Base-by-base conservation (phyloP, 2,888 invertebrate species). In the Tetragnatha montana region DNA sequence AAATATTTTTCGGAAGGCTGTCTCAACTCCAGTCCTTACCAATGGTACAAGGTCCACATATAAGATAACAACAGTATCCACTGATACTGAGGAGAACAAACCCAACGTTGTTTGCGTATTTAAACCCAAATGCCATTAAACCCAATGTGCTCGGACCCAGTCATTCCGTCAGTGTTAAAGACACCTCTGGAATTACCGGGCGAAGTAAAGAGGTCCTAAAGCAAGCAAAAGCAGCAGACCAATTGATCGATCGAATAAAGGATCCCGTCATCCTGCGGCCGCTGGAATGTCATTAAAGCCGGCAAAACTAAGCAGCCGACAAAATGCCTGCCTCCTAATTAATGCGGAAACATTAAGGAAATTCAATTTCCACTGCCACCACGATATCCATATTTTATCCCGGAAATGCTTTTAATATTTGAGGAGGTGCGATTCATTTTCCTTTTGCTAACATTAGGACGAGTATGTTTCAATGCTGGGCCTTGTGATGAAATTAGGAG, bases 321-420 rank as follows among this genome's bases (percentile, higher is more conserved):
- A 88, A 88, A 88, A 88, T 83, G 79, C 73, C 81, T 60, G 83
- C 71, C 87, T 76, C 83, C 80, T 88, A 88, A 84, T 88, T 88
- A 88, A 88, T 84, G 83, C 75, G 22, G 22, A 79, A 88, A 88
- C 88, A 88, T 88, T 88, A 88, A 83, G 88, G 88, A 83, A 88
- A 88, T 88, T 83, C 82, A 88, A 88, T 88, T 88, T 88, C 82
- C 68, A 74, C 88, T 83, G 49, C 35, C 80, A 73, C 22, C 76
- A 68, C 83, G 79, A 74, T 80, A 88, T 80, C 88, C 88, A 88
- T 88, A 88, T 88, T 88, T 88, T 88, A 88, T 88, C 79, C 79
- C 68, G 83, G 80, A 88, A 84, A 88, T 88, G 83, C 88, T 81
- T 88, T 88, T 88, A 88, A 88, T 88, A 88, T 83, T 88, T 88